phyloP scores from a whole-genome alignment of 2,113 vertebrate species.

The Chrysemys picta region DNA sequence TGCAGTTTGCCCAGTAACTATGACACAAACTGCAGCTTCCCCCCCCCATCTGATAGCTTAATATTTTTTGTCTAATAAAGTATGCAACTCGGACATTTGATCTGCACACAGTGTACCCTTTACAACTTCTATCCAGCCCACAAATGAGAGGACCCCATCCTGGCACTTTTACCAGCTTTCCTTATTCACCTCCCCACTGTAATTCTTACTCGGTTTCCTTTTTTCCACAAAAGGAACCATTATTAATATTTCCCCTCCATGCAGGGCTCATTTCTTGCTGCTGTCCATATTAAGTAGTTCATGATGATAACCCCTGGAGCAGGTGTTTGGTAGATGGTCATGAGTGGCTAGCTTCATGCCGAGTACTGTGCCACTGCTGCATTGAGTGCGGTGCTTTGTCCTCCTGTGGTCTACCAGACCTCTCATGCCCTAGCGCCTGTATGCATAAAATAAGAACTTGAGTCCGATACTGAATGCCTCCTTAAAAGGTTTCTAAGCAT shows the following conservation, averaged over 20 bases:
- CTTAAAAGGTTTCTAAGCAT: too few species aligned
- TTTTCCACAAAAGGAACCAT: background rate
- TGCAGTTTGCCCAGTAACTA: background rate
- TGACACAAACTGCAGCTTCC: background rate
- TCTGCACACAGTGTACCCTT: background rate
- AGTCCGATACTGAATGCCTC: too few species aligned
- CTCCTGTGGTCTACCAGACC: too few species aligned
- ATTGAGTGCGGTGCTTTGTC: too few species aligned
- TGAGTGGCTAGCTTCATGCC: too few species aligned
- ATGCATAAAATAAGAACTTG: too few species aligned
- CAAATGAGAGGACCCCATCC: too few species aligned
- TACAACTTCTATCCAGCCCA: background rate
- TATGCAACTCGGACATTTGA: background rate
- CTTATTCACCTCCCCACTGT: background rate
- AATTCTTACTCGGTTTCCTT: background rate
- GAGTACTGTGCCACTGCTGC: too few species aligned
- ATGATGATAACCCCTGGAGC: too few species aligned
- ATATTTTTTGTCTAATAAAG: background rate
- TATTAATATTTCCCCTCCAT: background rate
- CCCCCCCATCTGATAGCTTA: background rate
- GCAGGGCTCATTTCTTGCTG: background rate
- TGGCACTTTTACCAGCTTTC: background rate
- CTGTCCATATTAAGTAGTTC: too few species aligned
- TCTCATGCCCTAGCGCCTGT: too few species aligned
- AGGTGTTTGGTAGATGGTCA: too few species aligned